A percentile compares a stretch with the other conserved stretches of the same genome.
Conservation (phyloP, 2,113 vertebrate genomes). For the Petromus typicus region DNA sequence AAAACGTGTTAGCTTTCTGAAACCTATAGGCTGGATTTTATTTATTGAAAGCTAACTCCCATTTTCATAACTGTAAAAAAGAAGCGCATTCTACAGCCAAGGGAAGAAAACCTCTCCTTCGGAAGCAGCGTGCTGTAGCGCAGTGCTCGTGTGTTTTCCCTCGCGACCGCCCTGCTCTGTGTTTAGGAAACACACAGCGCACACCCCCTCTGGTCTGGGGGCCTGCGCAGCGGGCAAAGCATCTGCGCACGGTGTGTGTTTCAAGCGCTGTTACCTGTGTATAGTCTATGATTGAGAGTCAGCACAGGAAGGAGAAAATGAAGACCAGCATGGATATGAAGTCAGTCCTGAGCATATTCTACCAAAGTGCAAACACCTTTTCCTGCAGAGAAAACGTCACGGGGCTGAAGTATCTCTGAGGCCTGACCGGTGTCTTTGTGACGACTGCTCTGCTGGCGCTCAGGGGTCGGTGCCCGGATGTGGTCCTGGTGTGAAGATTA, state of each 20-base stretch:
- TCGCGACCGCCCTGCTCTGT: constrained; percentile 81
- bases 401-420: background rate
- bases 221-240: constrained; percentile 44
- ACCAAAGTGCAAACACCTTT: background rate
- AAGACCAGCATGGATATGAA: background rate
- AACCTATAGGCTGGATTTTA: constrained; percentile 87
- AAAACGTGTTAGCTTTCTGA: constrained; percentile 87
- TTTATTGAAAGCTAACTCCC: constrained; percentile 90
- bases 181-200: constrained; percentile 67
- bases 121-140: constrained; percentile 77
- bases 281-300: background rate
- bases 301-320: background rate
- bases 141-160: constrained; percentile 78
- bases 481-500: background rate
- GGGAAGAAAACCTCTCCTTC: constrained; percentile 85
- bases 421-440: background rate
- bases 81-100: constrained; percentile 85
- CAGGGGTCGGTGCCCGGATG: background rate
- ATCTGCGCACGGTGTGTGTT: constrained; percentile 39
- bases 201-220: constrained; percentile 69
- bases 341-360: background rate
- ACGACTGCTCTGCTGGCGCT: background rate
- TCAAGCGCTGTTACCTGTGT: constrained; percentile 56
- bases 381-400: too few relatives aligned
- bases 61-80: constrained; percentile 87